A percentile compares a stretch with the other conserved stretches of the same genome.
These are phyloP conservation scores for Esox lucius DNA, from an alignment of 2,797 vertebrate genomes.

Conservation along the genomic window DNA sequence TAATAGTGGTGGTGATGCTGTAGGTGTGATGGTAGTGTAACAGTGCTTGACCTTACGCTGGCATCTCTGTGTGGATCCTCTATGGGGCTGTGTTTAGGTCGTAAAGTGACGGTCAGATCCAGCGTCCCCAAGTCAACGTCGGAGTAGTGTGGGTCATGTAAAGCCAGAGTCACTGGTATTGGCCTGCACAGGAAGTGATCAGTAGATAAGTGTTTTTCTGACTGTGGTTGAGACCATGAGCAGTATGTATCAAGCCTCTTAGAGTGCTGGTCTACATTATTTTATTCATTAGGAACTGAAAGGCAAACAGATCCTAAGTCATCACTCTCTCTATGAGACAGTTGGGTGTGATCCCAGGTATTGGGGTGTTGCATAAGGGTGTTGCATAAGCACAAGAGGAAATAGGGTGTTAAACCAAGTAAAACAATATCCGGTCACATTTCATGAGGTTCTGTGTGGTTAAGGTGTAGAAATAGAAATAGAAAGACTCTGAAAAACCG, in stretches of 20 bases:
- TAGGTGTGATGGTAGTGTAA: no score
- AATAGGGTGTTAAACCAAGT: neutral
- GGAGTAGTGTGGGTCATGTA: constrained; percentile 86
- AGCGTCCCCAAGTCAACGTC: constrained; percentile 85
- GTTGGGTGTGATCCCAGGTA: neutral
- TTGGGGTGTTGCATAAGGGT: no score
- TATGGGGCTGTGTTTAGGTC: constrained; percentile 73
- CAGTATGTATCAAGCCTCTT: no score
- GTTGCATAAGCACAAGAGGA: neutral
- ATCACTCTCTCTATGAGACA: no score
- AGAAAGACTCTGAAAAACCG: no score
- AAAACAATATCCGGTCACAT: neutral
- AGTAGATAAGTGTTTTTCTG: neutral
- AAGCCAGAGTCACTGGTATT: constrained; percentile 79
- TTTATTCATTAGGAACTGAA: no score
- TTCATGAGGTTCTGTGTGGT: no score
- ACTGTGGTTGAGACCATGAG: no score
- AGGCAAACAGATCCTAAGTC: no score
- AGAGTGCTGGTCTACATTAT: no score
- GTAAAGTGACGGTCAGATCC: constrained; percentile 78
- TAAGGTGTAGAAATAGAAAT: no score
- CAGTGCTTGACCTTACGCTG: constrained; percentile 63
- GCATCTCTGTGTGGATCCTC: constrained; percentile 72
- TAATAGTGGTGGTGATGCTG: no score
- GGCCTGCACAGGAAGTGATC: constrained; percentile 61